phyloP scores from a whole-genome alignment of 1,140 invertebrate species.

The Ylistrum balloti region DNA sequence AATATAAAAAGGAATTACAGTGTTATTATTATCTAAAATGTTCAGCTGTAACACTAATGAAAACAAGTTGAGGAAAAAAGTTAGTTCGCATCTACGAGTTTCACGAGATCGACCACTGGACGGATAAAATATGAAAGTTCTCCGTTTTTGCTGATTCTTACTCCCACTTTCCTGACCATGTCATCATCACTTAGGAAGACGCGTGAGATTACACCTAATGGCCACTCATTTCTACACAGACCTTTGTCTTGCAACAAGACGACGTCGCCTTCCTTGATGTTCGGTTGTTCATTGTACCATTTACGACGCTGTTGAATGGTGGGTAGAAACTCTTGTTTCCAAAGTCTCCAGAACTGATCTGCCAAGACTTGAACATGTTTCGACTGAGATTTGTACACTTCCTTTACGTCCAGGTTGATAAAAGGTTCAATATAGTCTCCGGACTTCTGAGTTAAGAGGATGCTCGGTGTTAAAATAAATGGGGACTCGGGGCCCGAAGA shows the following conservation, averaged over 20 bases:
- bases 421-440: background rate
- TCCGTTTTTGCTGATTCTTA: background rate
- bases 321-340: constrained; percentile 42
- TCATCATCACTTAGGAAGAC: constrained; percentile 10
- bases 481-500: constrained; percentile 53
- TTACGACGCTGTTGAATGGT: constrained; percentile 51
- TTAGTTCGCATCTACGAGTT: too few species aligned
- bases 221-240: background rate
- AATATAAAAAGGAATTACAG: too few species aligned
- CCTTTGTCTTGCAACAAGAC: constrained; percentile 43
- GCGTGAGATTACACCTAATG: background rate
- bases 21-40: too few species aligned
- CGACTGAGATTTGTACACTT: constrained; percentile 57
- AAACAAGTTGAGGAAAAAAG: too few species aligned
- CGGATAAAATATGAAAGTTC: background rate
- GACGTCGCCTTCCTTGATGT: constrained; percentile 52
- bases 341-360: constrained; percentile 53
- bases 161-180: constrained; percentile 42
- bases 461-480: constrained; percentile 52
- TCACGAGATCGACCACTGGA: constrained; percentile 18
- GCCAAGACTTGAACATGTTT: constrained; percentile 53
- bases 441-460: constrained; percentile 55
- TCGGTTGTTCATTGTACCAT: constrained; percentile 36
- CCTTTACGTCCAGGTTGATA: constrained; percentile 16
- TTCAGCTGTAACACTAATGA: too few species aligned